Conservation (phyloP, 2,113 vertebrate species). For the Stercorarius parasiticus region DNA sequence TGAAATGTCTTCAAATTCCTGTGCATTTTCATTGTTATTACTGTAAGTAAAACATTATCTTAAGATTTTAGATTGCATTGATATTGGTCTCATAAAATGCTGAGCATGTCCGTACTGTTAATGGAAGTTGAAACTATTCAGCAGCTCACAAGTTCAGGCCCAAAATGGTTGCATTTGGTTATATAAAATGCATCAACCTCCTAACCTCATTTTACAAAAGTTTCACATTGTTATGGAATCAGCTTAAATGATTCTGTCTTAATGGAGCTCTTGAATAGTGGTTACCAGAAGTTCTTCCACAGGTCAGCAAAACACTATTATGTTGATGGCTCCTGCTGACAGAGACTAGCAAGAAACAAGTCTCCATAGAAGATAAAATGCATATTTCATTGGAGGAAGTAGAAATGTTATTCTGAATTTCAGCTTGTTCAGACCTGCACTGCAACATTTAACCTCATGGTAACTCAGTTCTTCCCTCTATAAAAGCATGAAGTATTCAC, state of each 20-base stretch:
- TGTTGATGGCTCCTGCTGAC: constrained; percentile 58
- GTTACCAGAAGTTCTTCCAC: constrained; percentile 68
- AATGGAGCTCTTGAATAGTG: constrained; percentile 55
- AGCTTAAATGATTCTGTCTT: constrained; percentile 53
- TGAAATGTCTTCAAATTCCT: neutral
- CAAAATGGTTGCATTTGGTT: constrained; percentile 34
- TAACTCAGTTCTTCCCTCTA: constrained; percentile 18
- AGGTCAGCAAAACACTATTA: constrained; percentile 68
- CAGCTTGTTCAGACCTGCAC: neutral
- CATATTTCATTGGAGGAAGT: constrained; percentile 59
- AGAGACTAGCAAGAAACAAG: constrained; percentile 54
- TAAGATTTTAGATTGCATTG: constrained; percentile 4
- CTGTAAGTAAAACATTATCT: constrained; percentile 12
- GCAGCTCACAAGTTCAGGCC: constrained; percentile 30
- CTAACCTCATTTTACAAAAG: constrained; percentile 49
- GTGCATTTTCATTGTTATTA: neutral
- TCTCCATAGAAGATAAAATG: constrained; percentile 62
- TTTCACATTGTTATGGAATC: constrained; percentile 44
- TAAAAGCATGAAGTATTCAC: constrained; percentile 30
- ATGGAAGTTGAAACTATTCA: constrained; percentile 34
- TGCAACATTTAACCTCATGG: constrained; percentile 41
- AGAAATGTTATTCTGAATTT: constrained; percentile 57
- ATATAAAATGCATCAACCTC: constrained; percentile 57
- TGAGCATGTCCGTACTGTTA: neutral
- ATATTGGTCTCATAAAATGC: constrained; percentile 31